Percentiles rank a stretch among this genome's conserved stretches.
Evolutionary conservation across 2,797 vertebrate genomes (phyloP).

Genomic region (Artibeus lituratus): DNA sequence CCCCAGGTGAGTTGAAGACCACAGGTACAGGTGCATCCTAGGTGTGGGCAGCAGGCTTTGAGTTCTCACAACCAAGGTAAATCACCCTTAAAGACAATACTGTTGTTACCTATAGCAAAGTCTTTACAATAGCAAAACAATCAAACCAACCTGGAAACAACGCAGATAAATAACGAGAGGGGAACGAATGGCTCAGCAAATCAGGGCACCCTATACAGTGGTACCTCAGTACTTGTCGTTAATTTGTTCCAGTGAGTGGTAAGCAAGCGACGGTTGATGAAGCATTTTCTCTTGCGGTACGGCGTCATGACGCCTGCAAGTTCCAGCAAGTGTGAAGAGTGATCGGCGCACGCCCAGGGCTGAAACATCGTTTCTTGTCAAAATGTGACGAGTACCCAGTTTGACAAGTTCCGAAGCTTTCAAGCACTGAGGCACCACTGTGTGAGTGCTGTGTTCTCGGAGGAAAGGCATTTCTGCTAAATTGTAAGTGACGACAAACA

Average conservation of each 20-base stretch:
- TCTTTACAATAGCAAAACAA: neutral
- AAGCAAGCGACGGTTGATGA: neutral
- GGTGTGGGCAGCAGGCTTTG: neutral
- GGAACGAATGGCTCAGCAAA: neutral
- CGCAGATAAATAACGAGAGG: neutral
- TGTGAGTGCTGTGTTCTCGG: neutral
- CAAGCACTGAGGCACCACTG: neutral
- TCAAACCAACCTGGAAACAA: neutral
- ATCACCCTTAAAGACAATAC: neutral
- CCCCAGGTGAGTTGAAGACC: slow-evolving; percentile 71
- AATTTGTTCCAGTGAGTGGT: neutral
- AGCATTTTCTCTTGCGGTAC: neutral
- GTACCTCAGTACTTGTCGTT: neutral
- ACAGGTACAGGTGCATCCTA: slow-evolving; percentile 80
- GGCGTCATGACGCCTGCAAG: neutral
- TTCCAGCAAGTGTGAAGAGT: neutral
- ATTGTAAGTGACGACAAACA: neutral
- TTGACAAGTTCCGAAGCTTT: neutral
- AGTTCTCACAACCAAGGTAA: neutral
- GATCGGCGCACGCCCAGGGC: neutral
- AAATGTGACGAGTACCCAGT: neutral
- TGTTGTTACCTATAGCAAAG: neutral
- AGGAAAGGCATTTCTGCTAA: neutral
- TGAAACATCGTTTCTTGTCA: neutral
- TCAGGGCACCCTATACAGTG: too few species aligned